Evolutionary conservation across 2,113 vertebrate species (phyloP), one percentile per base, ranked within the genome.

Genomic region (Nematolebias whitei): DNA sequence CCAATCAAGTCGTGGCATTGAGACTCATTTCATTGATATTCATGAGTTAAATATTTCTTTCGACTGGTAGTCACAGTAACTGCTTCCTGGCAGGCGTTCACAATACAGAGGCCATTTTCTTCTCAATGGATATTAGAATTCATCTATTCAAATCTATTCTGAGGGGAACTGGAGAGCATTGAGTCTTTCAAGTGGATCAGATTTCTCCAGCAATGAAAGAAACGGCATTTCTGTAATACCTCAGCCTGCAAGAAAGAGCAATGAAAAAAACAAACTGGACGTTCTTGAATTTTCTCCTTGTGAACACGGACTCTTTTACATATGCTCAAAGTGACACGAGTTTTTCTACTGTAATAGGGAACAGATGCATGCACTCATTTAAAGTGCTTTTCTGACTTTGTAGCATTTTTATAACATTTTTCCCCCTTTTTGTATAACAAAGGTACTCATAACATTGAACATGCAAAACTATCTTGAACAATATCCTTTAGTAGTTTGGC

Each of bases 81-180:
- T 81, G 81, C 58, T 84, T 82, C 48, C 68, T 39, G 54, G 76
- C 77, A 63, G 53, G 57, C 53, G 49, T 63, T 54, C 72, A 68
- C 74, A 74, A 78, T 71, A 71, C 79, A 70, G 56, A 64, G 73
- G 63, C 67, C 73, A 74, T 90, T 89, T 88, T 78, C 66, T 71
- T 64, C 53, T 73, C 61, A 76, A 62, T 74, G 58, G 64, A 68
- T 73, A 84, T 88, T 90, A 88, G 52, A 74, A 90, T 90, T 90
- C 78, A 90, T 88, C 81, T 83, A 89, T 89, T 89, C 78, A 89
- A 84, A 90, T 89, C 74, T 89, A 83, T 86, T 88, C 87, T 38
- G 22, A 48, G 61, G 56, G 84, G 20, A 51, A 71, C 58, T 35
- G 70, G 57, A 71, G 81, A 75, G 69, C 74, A 77, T 53, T 63